Percentiles rank a stretch among this genome's conserved stretches.
Evolutionary conservation across 2,113 vertebrate genomes (phyloP).

Genomic region (Cryptoleucopteryx plumbea): DNA sequence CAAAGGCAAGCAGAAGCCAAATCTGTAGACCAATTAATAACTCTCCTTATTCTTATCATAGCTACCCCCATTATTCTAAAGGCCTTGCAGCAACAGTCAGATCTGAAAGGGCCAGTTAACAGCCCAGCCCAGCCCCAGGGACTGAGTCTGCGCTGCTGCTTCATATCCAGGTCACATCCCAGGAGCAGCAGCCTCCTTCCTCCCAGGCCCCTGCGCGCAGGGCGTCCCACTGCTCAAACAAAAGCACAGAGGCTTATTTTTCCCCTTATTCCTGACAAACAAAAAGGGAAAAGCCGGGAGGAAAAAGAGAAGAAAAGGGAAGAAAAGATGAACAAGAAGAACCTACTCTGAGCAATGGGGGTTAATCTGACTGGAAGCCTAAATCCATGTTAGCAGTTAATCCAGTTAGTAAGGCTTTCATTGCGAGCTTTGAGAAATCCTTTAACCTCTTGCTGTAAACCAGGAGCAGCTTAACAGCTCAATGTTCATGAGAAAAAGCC

Average conservation of each 20-base stretch:
- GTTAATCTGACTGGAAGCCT: slow-evolving; percentile 72
- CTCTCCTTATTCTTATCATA: not conserved
- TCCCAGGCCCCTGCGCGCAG: not conserved
- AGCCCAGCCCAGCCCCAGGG: not conserved
- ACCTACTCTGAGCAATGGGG: slow-evolving; percentile 45
- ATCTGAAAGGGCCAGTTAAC: not conserved
- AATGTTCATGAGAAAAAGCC: slow-evolving; percentile 50
- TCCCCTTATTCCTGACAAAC: not conserved
- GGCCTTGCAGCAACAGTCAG: not conserved
- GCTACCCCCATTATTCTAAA: not conserved
- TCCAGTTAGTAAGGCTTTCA: slow-evolving; percentile 75
- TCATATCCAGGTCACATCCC: not conserved
- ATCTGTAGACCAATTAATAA: not conserved
- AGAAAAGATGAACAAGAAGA: slow-evolving; percentile 42
- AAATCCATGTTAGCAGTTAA: slow-evolving; percentile 73
- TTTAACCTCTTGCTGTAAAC: slow-evolving; percentile 68
- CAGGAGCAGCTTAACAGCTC: slow-evolving; percentile 55
- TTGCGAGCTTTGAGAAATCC: slow-evolving; percentile 71
- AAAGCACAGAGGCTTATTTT: not conserved
- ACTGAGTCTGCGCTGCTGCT: not conserved
- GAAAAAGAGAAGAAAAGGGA: not conserved
- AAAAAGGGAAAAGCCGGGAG: not conserved
- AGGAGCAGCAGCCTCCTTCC: not conserved
- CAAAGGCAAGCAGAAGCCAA: not conserved
- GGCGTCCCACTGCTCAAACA: not conserved